These are phyloP conservation scores for Sinopyrophorus schimmeli DNA, from an alignment of 2,888 invertebrate species.

Conservation along the genomic window DNA sequence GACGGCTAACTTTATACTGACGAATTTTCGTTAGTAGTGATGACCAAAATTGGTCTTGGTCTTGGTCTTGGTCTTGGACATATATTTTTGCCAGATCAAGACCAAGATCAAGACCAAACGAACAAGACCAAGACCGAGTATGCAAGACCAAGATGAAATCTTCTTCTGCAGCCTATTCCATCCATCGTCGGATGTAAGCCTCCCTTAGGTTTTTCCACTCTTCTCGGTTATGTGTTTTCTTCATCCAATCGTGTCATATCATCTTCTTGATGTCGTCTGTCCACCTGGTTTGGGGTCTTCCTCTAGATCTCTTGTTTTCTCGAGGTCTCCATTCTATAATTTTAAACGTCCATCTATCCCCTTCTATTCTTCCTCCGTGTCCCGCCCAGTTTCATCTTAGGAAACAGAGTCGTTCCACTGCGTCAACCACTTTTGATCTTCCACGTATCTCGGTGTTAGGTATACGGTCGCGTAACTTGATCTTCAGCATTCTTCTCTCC, in stretches of 20 bases:
- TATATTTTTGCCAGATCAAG: too few species aligned
- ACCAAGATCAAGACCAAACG: too few species aligned
- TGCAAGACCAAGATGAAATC: too few species aligned
- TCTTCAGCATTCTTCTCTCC: background rate
- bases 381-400: slow-evolving; percentile 3
- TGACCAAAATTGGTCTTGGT: too few species aligned
- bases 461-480: too few species aligned
- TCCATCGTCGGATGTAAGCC: slow-evolving; percentile 7
- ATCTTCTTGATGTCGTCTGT: slow-evolving; percentile 4
- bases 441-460: too few species aligned
- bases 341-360: background rate
- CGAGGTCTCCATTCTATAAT: slow-evolving; percentile 1
- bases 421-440: slow-evolving; percentile 5
- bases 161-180: too few species aligned
- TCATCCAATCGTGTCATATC: background rate
- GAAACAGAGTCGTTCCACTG: background rate
- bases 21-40: too few species aligned
- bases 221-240: background rate
- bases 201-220: background rate
- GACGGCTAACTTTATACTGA: too few species aligned
- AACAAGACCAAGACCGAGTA: too few species aligned
- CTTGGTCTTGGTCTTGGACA: too few species aligned
- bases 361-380: background rate
- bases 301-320: background rate
- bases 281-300: slow-evolving; percentile 3